Percentiles rank a stretch among this genome's conserved stretches.
Conservation (phyloP, 2,113 vertebrate species). For the Chaetodon auriga region DNA sequence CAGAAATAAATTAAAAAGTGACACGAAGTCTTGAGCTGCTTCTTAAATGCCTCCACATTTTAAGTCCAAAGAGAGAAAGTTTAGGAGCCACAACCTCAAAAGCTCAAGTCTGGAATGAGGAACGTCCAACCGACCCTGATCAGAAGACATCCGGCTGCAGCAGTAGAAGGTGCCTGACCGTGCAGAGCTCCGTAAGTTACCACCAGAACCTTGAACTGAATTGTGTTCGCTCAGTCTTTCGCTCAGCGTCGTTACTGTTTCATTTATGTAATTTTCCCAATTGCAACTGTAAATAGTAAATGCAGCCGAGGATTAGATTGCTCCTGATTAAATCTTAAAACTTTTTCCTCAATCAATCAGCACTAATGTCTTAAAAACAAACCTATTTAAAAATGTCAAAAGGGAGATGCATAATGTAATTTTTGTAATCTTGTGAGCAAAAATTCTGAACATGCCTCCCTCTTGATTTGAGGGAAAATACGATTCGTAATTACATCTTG, state of each 20-base stretch:
- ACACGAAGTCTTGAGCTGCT: background rate
- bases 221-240: background rate
- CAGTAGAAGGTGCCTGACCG: too few relatives aligned
- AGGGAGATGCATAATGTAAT: background rate
- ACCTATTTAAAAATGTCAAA: background rate
- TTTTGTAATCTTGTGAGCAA: background rate
- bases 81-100: too few relatives aligned
- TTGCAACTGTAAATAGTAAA: background rate
- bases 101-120: background rate
- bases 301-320: background rate
- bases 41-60: background rate
- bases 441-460: background rate
- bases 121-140: background rate
- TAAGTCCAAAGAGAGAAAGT: background rate
- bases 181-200: too few relatives aligned
- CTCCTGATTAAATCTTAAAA: background rate
- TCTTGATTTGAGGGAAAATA: slow-evolving; percentile 28
- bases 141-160: background rate
- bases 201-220: background rate
- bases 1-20: background rate
- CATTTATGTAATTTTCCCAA: background rate
- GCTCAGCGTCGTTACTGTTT: background rate
- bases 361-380: background rate
- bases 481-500: slow-evolving; percentile 10
- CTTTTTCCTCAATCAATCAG: background rate